phyloP scores from a whole-genome alignment of 2,113 vertebrate species.

The Amphiprion ocellaris region DNA sequence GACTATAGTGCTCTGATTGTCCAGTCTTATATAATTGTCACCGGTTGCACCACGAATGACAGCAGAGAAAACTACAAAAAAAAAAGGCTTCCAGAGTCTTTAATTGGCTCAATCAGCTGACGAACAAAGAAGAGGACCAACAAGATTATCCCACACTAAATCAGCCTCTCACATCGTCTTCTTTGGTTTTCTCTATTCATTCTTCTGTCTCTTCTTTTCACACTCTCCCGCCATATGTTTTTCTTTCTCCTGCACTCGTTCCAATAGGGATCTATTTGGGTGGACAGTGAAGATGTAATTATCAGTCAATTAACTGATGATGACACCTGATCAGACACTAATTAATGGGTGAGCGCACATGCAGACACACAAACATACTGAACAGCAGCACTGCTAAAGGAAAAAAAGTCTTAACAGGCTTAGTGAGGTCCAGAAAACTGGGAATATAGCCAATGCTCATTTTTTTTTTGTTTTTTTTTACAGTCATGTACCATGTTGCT shows the following conservation, averaged over 20 bases:
- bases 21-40: background rate
- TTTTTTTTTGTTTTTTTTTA: background rate
- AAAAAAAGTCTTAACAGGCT: slow-evolving; percentile 4
- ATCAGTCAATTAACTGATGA: slow-evolving; percentile 64
- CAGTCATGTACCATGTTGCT: slow-evolving; percentile 28
- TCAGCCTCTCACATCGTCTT: slow-evolving; percentile 27
- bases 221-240: slow-evolving; percentile 15
- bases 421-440: slow-evolving; percentile 26
- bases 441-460: background rate
- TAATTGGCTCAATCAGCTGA: slow-evolving; percentile 53
- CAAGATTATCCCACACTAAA: slow-evolving; percentile 46
- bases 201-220: slow-evolving; percentile 14
- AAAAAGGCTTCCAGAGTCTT: slow-evolving; percentile 10
- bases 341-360: slow-evolving; percentile 28
- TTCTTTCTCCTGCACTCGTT: background rate
- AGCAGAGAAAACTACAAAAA: background rate
- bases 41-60: background rate
- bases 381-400: slow-evolving; percentile 18
- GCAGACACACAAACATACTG: slow-evolving; percentile 6
- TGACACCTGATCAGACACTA: slow-evolving; percentile 67
- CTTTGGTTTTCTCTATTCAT: background rate
- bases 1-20: slow-evolving; percentile 2
- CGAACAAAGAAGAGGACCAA: slow-evolving; percentile 31
- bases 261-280: slow-evolving; percentile 23
- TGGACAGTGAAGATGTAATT: slow-evolving; percentile 58